Conservation (phyloP, 2,113 vertebrate genomes). For the Mustelus asterias region DNA sequence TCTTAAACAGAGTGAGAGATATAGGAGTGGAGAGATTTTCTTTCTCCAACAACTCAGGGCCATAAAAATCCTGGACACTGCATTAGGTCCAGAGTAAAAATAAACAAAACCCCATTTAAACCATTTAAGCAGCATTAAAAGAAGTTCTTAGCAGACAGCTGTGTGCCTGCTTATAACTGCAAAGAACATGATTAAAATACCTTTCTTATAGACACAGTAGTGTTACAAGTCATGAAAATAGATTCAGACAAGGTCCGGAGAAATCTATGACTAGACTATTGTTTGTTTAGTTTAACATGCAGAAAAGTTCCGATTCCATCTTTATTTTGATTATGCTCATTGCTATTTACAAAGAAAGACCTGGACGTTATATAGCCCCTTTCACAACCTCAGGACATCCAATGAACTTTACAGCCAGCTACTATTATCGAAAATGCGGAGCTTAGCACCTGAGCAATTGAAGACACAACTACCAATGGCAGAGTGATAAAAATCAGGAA, state of each 20-base stretch:
- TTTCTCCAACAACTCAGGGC: no score
- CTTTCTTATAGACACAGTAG: no score
- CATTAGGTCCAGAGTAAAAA: no score
- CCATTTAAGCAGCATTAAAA: no score
- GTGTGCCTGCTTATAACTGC: no score
- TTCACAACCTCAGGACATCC: neutral
- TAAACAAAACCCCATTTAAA: no score
- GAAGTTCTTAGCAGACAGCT: no score
- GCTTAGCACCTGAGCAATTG: no score
- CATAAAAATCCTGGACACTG: no score
- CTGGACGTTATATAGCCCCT: neutral
- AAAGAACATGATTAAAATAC: no score
- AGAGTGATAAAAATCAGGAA: neutral
- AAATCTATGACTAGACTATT: neutral
- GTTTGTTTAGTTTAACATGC: neutral
- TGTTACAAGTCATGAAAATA: no score
- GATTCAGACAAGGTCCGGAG: neutral
- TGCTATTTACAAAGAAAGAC: neutral
- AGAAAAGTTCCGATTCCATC: neutral
- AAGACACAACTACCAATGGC: no score
- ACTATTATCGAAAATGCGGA: neutral
- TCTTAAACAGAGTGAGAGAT: neutral
- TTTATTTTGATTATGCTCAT: neutral
- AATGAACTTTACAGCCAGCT: neutral
- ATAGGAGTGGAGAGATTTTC: neutral